phyloP scores from a whole-genome alignment of 1,140 invertebrate genomes.

The Lamellibrachia luymesi region DNA sequence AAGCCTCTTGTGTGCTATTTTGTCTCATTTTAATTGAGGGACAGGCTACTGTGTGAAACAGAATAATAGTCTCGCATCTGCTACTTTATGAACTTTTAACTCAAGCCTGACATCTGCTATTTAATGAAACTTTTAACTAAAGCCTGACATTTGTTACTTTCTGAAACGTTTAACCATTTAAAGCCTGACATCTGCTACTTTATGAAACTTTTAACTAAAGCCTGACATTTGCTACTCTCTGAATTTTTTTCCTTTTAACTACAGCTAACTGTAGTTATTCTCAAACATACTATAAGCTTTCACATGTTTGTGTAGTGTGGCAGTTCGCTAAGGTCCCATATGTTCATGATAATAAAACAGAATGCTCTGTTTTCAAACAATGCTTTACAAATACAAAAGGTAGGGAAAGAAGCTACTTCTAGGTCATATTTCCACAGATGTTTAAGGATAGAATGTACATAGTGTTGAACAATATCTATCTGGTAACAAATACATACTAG shows the following conservation, averaged over 20 bases:
- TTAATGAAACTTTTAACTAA: neutral
- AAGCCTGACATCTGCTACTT: neutral
- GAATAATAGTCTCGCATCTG: neutral
- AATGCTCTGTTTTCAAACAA: neutral
- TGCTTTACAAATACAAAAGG: neutral
- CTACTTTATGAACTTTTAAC: neutral
- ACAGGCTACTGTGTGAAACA: neutral
- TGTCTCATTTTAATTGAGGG: neutral
- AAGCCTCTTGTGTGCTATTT: neutral
- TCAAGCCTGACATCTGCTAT: neutral
- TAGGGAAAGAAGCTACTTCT: neutral
- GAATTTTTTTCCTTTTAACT: neutral
- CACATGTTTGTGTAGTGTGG: neutral
- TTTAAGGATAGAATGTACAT: neutral
- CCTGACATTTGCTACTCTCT: neutral
- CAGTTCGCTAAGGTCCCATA: neutral
- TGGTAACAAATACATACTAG: too few relatives aligned
- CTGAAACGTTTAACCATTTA: neutral
- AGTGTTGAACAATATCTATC: too few relatives aligned
- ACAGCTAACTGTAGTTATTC: neutral
- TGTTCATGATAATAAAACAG: neutral
- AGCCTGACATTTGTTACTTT: neutral
- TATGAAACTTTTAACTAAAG: neutral
- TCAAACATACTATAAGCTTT: neutral
- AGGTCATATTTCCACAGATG: neutral